Evolutionary conservation across 1,140 invertebrate species (phyloP), one percentile per base, ranked within the genome.

Genomic region (Drosophila eugracilis): DNA sequence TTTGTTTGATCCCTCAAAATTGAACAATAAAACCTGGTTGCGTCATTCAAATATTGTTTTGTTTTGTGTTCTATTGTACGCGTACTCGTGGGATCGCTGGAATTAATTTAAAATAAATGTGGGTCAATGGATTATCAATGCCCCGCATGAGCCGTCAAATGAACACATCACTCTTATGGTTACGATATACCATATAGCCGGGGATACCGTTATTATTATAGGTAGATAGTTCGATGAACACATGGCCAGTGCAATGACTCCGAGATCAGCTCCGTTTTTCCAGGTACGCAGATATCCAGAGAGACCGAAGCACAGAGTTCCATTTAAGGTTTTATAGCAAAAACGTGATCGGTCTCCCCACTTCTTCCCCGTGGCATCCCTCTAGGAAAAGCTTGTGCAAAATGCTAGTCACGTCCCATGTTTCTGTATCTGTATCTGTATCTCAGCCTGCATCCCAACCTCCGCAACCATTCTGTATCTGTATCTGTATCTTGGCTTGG

Each of bases 341-440:
- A 74, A 70, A 84, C 78, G 79, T 81, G 79, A 84, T 84, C 75
- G 44, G 41, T 5, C 41, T 44, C 34, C 44, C 47, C 30, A 10
- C 3, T 5, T 4, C 1, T 10, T 4, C 12, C 53, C 53, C 15
- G 19, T 4, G 28, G 24, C 47, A 36, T 59, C 30, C 21, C 49
- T 26, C 21, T 36, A 15, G 47, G 62, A 32, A 53, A 67, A 69
- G 34, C 47, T 53, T 52, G 36, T 28, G 28, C 45, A 42, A 67
- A 67, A 67, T 53, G 65, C 65, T 53, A 37, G 45, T 67, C 65
- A 67, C 65, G 65, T 67, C 60, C 26, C 44, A 65, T n/a, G 30
- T 2, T n/a, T 12, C 15, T 36, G 53, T 30, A 59, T 59, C 55
- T 50, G 58, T 34, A 45, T 37, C 53, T 45, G 37, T 21, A 26